Evolutionary conservation across 2,797 vertebrate genomes (phyloP).

Genomic region (Notolabrus celidotus): DNA sequence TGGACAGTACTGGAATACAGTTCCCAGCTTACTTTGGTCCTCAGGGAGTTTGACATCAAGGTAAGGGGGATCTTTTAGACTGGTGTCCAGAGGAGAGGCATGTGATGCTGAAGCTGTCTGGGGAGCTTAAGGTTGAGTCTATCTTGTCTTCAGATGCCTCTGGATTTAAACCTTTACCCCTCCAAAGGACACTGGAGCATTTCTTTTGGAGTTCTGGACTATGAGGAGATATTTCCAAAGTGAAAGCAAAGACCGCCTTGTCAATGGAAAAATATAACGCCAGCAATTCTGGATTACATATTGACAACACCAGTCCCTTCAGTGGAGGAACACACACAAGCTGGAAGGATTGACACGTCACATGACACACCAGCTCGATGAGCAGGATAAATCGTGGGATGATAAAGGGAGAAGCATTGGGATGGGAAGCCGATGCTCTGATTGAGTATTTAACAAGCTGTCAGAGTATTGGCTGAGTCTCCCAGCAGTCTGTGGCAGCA

Average conservation of each 20-base stretch:
- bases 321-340: not conserved
- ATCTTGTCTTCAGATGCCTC: slow-evolving; percentile 27
- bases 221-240: slow-evolving; percentile 18
- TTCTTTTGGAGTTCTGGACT: slow-evolving; percentile 4
- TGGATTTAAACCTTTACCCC: slow-evolving; percentile 23
- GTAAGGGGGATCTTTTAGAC: slow-evolving; percentile 3
- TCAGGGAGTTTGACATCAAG: slow-evolving; percentile 26
- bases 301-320: slow-evolving; percentile 8
- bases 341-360: slow-evolving; percentile 14
- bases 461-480: slow-evolving; percentile 58
- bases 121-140: slow-evolving; percentile 44
- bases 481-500: slow-evolving; percentile 57
- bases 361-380: slow-evolving; percentile 22
- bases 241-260: no score
- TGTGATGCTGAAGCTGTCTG: slow-evolving; percentile 47
- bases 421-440: slow-evolving; percentile 33
- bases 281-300: slow-evolving; percentile 9
- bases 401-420: slow-evolving; percentile 17
- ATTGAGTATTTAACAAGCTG: slow-evolving; percentile 66
- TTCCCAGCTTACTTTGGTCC: slow-evolving; percentile 24
- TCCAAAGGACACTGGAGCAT: not conserved
- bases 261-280: not conserved
- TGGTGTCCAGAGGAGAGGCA: slow-evolving; percentile 36
- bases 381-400: slow-evolving; percentile 21
- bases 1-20: slow-evolving; percentile 17